A percentile compares a stretch with the other conserved stretches of the same genome.
Evolutionary conservation across 2,888 invertebrate genomes (phyloP).

Genomic region (Bembecia ichneumoniformis): DNA sequence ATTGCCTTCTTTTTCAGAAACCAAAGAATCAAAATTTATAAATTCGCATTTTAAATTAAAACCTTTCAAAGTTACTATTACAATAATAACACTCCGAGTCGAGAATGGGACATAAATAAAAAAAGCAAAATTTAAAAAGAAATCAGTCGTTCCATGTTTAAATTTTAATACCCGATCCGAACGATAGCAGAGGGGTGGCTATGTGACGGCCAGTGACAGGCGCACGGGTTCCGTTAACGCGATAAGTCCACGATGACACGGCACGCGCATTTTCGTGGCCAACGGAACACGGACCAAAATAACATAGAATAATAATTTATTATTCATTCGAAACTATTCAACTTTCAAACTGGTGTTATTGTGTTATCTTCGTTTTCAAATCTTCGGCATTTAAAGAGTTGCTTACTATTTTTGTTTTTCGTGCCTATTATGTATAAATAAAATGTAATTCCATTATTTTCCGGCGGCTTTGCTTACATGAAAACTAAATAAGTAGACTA

Average conservation of each 20-base stretch:
- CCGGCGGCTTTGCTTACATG: too few relatives aligned
- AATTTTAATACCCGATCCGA: conserved; percentile 10
- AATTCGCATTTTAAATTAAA: too few relatives aligned
- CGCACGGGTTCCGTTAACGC: conserved; percentile 13
- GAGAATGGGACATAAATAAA: not conserved
- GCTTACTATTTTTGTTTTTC: too few relatives aligned
- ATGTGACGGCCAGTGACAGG: conserved; percentile 42
- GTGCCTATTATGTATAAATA: too few relatives aligned
- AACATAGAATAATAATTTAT: conserved; percentile 1
- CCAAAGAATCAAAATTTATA: too few relatives aligned
- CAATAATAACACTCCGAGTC: not conserved
- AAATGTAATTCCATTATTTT: too few relatives aligned
- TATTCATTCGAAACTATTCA: not conserved
- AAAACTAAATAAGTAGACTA: too few relatives aligned
- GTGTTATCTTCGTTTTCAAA: too few relatives aligned
- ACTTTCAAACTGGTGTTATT: not conserved
- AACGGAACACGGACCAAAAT: conserved; percentile 3
- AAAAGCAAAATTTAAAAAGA: conserved; percentile 9
- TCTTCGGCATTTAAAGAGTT: too few relatives aligned
- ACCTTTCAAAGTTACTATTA: too few relatives aligned
- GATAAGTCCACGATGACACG: conserved; percentile 36
- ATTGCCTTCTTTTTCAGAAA: too few relatives aligned
- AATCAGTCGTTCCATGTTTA: conserved; percentile 21
- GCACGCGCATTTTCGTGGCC: conserved; percentile 36
- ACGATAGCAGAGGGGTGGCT: conserved; percentile 12